Evolutionary conservation across 2,888 invertebrate genomes (phyloP).

Genomic region (Andrena camellia): DNA sequence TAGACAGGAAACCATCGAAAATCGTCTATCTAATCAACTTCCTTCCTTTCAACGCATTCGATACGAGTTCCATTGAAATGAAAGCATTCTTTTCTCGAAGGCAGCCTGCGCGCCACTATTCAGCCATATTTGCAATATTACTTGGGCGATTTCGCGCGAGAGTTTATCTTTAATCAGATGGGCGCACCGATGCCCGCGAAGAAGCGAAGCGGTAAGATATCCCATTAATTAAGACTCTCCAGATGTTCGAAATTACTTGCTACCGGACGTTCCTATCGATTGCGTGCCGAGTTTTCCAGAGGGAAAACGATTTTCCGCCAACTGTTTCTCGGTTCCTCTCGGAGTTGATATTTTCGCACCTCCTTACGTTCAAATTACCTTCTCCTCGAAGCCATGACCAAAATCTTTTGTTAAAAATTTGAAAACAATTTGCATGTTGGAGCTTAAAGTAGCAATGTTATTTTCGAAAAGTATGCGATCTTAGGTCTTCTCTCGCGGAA

Average conservation of each 20-base stretch:
- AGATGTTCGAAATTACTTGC: constrained; percentile 84
- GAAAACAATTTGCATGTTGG: too few relatives aligned
- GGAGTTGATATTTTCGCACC: not conserved
- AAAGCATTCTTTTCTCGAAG: not conserved
- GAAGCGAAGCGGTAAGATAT: constrained; percentile 79
- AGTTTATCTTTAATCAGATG: constrained; percentile 73
- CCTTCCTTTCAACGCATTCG: constrained; percentile 38
- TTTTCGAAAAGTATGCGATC: not conserved
- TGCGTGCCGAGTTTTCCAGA: constrained; percentile 66
- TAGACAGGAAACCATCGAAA: constrained; percentile 53
- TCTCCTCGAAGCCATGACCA: not conserved
- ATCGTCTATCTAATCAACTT: constrained; percentile 62
- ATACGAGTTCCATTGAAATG: constrained; percentile 4
- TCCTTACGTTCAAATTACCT: not conserved
- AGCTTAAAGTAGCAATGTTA: not conserved
- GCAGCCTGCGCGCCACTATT: not conserved
- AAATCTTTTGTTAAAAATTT: not conserved
- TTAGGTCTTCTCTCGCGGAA: too few relatives aligned
- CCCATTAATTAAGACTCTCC: constrained; percentile 83
- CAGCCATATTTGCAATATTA: not conserved
- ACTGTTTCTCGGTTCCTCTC: constrained; percentile 5
- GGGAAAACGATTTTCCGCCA: constrained; percentile 43
- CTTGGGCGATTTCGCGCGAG: not conserved
- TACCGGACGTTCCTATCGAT: constrained; percentile 72
- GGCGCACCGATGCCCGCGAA: constrained; percentile 73